Evolutionary conservation across 2,888 invertebrate species (phyloP), one percentile per base, ranked within the genome.

Genomic region (Baccha elongata): DNA sequence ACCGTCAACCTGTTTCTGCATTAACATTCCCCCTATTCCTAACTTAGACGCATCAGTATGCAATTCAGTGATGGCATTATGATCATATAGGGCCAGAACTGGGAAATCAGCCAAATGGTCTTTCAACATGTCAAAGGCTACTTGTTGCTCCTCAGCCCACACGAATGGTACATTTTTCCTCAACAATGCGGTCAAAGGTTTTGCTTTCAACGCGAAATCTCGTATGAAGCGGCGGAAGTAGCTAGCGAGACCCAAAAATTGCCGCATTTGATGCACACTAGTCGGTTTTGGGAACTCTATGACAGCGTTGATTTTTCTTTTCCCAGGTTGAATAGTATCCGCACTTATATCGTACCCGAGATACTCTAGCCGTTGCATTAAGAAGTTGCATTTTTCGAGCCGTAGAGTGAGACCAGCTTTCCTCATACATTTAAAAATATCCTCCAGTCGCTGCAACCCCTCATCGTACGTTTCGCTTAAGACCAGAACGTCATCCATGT

Each of bases 121-220:
- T 40, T 40, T 46, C 1, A 72, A 11, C 26, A 3, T 23, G 19
- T 50, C 19, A 35, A 72, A 72, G 1, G 72, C 50, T 53, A 4
- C 17, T 21, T 73, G 19, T 35, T 52, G 46, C 1, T 40, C 67
- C 10, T 55, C 21, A n/a, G n/a, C n/a, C n/a, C n/a, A n/a, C n/a
- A n/a, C n/a, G n/a, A n/a, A n/a, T n/a, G n/a, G n/a, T n/a, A 15
- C 35, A 10, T 19, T 44, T 23, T 73, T 73, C 37, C 19, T 58
- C 21, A 58, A 21, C 13, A 37, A 21, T 3, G 19, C 13, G 3
- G 62, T 62, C 11, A 55, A 21, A 2, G 55, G 55, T 1, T 17
- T 55, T 17, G 55, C 17, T 17, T 19, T 55, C 11, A 19, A 6
- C 1, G 35, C 37, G 15, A 44, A 40, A 3, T 40, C 21, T 62